Base-by-base conservation (phyloP, 1,140 invertebrate species). In the Zaprionus taronus region DNA sequence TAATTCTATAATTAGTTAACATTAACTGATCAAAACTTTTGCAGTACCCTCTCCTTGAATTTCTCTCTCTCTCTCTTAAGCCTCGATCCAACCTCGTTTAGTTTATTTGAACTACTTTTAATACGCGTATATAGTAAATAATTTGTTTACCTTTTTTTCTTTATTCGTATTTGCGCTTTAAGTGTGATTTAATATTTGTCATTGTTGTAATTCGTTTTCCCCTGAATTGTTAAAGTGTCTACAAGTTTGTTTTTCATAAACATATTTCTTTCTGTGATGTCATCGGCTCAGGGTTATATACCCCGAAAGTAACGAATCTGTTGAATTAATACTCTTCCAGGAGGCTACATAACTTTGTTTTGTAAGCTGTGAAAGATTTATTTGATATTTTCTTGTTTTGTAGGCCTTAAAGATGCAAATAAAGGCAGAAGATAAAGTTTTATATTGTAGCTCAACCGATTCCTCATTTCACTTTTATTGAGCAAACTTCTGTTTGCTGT, bases 181-280 rank as follows among this genome's bases (percentile, higher is more conserved):
- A 72, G 31, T 66, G 63, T 72, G 64, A 67, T 67, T 73, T 73
- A 62, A 61, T 61, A 38, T 67, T 67, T 73, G 57, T 68, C 69
- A 67, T 61, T 67, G 76, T 53, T 79, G 77, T 79, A 79, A 72
- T 56, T 55, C 55, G n/a, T 60, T 49, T 53, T 56, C 26, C 24
- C 38, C 53, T 56, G 36, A 44, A 38, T 56, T 57, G n/a, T 49
- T 38, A 24, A 53, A 57, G 61, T 44, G 61, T 22, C 38, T 41
- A 64, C 61, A 51, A 26, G n/a, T 64, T 15, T 49, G 17, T 15
- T 22, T 56, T 72, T 56, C 44, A 31, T 72, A 51, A 22, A 22
- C 17, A 20, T 36, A 53, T 41, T 68, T 47, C 26, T 63, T 55
- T n/a, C 14, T 61, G 69, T 81, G 80, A 83, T 83, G 80, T 83